phyloP scores from a whole-genome alignment of 2,888 invertebrate species.

The Maniola hyperantus region DNA sequence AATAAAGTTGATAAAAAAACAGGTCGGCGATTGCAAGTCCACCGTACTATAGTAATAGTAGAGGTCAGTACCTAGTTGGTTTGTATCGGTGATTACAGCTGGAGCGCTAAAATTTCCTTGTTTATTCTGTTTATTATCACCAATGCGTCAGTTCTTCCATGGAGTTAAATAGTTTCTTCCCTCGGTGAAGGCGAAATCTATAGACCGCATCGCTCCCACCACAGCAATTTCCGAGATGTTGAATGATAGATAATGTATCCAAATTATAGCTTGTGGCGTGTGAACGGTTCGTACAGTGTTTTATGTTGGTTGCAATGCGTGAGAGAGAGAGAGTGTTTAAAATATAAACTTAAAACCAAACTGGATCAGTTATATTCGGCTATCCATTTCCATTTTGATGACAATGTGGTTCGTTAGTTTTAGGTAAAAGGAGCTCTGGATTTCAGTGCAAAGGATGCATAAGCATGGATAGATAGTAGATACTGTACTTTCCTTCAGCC shows the following conservation, averaged over 20 bases:
- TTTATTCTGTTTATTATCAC: conserved; percentile 64
- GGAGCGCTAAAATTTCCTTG: conserved; percentile 66
- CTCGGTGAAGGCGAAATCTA: conserved; percentile 36
- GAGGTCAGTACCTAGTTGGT: conserved; percentile 43
- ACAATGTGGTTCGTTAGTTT: no score
- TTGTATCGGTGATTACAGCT: conserved; percentile 67
- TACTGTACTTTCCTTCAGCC: no score
- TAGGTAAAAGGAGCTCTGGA: no score
- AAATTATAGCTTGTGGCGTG: conserved; percentile 61
- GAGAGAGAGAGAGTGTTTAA: conserved; percentile 36
- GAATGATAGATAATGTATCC: conserved; percentile 64
- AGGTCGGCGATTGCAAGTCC: no score
- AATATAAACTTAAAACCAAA: conserved; percentile 11
- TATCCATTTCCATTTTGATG: no score
- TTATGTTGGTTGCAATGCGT: conserved; percentile 24
- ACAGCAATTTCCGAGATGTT: conserved; percentile 59
- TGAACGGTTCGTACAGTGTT: conserved; percentile 47
- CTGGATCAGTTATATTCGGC: conserved; percentile 2
- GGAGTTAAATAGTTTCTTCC: conserved; percentile 27
- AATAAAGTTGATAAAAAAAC: no score
- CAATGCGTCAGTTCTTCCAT: conserved; percentile 37
- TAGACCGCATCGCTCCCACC: conserved; percentile 48
- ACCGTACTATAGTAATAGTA: no score
- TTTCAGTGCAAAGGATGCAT: no score
- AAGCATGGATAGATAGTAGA: no score